Evolutionary conservation across 2,797 vertebrate genomes (phyloP).

Genomic region (Poecilia wingei): DNA sequence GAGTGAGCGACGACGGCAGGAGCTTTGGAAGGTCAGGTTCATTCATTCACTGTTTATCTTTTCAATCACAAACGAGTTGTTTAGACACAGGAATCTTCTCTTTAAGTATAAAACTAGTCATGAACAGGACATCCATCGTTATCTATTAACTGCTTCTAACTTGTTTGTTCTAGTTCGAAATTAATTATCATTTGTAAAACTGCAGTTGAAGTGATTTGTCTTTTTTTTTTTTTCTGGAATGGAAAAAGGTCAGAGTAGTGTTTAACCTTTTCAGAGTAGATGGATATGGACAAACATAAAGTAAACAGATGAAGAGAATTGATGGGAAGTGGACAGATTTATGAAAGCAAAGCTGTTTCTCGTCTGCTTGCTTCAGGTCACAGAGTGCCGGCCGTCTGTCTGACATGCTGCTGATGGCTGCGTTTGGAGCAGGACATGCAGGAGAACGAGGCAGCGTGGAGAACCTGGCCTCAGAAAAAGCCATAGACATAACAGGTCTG

Average conservation of each 20-base stretch:
- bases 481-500: slow-evolving; percentile 88
- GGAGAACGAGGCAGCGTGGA: slow-evolving; percentile 87
- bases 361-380: slow-evolving; percentile 78
- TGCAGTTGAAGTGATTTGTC: not conserved
- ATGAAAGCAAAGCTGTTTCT: not conserved
- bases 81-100: not conserved
- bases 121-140: not conserved
- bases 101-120: not conserved
- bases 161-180: not conserved
- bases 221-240: not conserved
- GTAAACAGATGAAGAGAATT: not conserved
- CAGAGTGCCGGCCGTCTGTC: slow-evolving; percentile 93
- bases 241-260: not conserved
- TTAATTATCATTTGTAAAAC: not conserved
- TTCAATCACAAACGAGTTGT: not conserved
- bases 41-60: slow-evolving; percentile 2
- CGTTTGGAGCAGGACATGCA: slow-evolving; percentile 88
- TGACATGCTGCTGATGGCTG: slow-evolving; percentile 94
- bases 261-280: not conserved
- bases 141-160: not conserved
- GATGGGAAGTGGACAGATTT: not conserved
- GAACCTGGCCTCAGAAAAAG: slow-evolving; percentile 89
- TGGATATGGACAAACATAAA: not conserved
- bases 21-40: slow-evolving; percentile 64
- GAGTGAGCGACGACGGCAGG: slow-evolving; percentile 59